Evolutionary conservation across 2,888 invertebrate genomes (phyloP), one percentile per base, ranked within the genome.

Genomic region (Drosophila flavopinicola): DNA sequence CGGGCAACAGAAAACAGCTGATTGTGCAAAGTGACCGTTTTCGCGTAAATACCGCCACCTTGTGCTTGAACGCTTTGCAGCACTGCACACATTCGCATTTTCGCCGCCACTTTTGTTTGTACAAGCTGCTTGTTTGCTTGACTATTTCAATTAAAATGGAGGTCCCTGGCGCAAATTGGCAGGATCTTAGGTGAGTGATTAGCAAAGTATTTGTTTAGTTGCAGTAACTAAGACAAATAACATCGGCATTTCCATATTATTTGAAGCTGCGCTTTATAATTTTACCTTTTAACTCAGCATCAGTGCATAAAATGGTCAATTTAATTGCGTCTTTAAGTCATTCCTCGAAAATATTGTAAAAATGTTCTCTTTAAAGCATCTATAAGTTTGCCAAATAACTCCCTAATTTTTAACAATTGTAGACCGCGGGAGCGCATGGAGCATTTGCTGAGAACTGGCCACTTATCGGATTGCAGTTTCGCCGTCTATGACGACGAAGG

Each of bases 391-490:
- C n/a, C n/a, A n/a, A n/a, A n/a, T n/a, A n/a, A n/a, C n/a, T n/a
- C n/a, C n/a, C n/a, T n/a, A n/a, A n/a, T n/a, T n/a, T n/a, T n/a
- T n/a, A n/a, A n/a, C n/a, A n/a, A n/a, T 41, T 15, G 13, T 25
- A 25, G 13, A 13, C 13, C 1, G 6, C 54, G 53, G 1, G 42
- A 64, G 1, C 78, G 76, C 24, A 78, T 77, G 76, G 38, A 71
- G 11, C 41, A 78, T 49, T 51, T 77, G 35, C 39, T 77, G 1
- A 52, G 5, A 0, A 60, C 67, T 1, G 76, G 76, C 1, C 78
- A 78, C 29, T 47, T 77, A 32, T 75, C 76, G 9, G 76, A 77
- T 27, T 77, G 76, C 27, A 77, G 76, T 6, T 77, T 77, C 24
- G 30, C 66, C 6, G 53, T 78, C 2, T 71, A 30, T 15, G 59